A percentile compares a stretch with the other conserved stretches of the same genome.
These are phyloP conservation scores for Otolemur crassicaudatus DNA, from an alignment of 2,797 vertebrate genomes.

Conservation along the genomic window DNA sequence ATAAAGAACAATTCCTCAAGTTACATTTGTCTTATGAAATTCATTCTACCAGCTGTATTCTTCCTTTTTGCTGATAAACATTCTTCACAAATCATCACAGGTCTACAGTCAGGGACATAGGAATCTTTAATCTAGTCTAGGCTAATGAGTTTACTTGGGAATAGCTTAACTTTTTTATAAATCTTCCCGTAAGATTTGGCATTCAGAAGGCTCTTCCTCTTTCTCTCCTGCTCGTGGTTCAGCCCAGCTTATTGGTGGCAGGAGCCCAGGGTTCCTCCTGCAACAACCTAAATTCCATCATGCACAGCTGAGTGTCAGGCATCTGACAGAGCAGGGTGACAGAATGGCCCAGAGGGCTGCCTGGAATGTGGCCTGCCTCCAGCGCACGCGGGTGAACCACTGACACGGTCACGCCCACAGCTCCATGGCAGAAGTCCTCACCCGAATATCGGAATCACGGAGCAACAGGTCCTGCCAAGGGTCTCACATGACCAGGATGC, in stretches of 20 bases:
- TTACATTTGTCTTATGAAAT: not conserved
- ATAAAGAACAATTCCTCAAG: not conserved
- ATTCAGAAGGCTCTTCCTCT: not conserved
- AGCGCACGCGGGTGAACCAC: constrained; percentile 79
- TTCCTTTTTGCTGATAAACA: not conserved
- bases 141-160: not conserved
- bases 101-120: not conserved
- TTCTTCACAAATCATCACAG: not conserved
- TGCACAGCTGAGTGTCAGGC: not conserved
- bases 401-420: constrained; percentile 76
- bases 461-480: constrained; percentile 82
- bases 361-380: constrained; percentile 80
- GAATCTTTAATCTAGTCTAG: not conserved
- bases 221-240: not conserved
- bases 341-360: constrained; percentile 73
- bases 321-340: constrained; percentile 63
- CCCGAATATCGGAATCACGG: constrained; percentile 76
- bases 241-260: not conserved
- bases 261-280: not conserved
- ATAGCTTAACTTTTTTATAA: not conserved
- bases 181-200: not conserved
- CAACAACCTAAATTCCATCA: not conserved
- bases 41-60: not conserved
- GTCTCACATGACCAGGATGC: constrained; percentile 85
- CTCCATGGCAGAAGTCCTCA: constrained; percentile 69